A percentile compares a stretch with the other conserved stretches of the same genome.
These are phyloP conservation scores for Odontamblyopus lacepedii DNA, from an alignment of 2,797 vertebrate species.

Conservation along the genomic window DNA sequence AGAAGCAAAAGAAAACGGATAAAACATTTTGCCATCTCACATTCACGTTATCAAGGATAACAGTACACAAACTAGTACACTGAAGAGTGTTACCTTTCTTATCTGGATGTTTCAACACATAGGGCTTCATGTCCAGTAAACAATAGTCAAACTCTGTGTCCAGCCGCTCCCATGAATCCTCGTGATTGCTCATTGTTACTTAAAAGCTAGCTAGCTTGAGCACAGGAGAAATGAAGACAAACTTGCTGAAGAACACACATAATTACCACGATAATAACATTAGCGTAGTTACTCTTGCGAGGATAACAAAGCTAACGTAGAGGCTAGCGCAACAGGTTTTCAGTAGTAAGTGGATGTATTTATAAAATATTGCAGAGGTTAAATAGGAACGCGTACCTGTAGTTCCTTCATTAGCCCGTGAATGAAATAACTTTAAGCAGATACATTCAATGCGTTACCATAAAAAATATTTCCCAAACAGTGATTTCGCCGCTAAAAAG, in stretches of 20 bases:
- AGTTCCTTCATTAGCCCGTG: not conserved
- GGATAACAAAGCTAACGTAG: not conserved
- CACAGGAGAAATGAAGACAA: not conserved
- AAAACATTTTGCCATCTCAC: not conserved
- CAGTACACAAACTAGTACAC: not conserved
- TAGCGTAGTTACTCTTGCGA: not conserved
- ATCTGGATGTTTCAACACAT: slow-evolving; percentile 83
- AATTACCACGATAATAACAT: not conserved
- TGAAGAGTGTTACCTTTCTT: slow-evolving; percentile 79
- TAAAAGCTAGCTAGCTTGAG: slow-evolving; percentile 12
- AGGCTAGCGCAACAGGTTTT: slow-evolving; percentile 16
- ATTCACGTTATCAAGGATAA: not conserved
- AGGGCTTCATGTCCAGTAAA: slow-evolving; percentile 91
- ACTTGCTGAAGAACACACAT: too few relatives aligned
- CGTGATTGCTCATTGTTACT: slow-evolving; percentile 78
- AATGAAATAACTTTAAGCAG: fast-evolving
- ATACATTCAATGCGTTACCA: not conserved
- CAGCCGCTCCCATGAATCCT: slow-evolving; percentile 81
- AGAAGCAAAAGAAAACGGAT: not conserved
- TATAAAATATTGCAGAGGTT: slow-evolving; percentile 1
- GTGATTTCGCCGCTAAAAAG: slow-evolving; percentile 52
- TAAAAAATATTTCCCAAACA: not conserved
- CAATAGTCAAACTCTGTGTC: slow-evolving; percentile 89
- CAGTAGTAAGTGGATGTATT: slow-evolving; percentile 15
- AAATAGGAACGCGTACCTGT: not conserved